Conservation (phyloP, 2,113 vertebrate species). For the Pangasianodon gigas region DNA sequence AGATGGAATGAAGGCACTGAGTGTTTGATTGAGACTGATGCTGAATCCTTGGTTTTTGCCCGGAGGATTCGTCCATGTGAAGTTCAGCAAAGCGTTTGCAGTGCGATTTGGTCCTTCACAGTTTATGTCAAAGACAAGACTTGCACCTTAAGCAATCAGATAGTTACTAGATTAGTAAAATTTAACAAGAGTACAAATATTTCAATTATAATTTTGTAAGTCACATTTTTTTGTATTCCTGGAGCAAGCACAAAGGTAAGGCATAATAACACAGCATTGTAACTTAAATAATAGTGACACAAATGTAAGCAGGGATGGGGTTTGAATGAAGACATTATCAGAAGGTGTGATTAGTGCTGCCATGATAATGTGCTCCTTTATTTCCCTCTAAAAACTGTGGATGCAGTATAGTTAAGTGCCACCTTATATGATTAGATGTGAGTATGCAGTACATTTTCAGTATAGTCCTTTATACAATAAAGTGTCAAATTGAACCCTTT, state of each 20-base stretch:
- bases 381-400: not conserved
- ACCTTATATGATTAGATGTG: not conserved
- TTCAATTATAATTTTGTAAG: no score
- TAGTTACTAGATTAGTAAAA: not conserved
- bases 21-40: not conserved
- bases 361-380: not conserved
- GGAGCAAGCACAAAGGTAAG: not conserved
- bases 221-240: not conserved
- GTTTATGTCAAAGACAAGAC: slow-evolving; percentile 42
- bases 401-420: not conserved
- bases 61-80: slow-evolving; percentile 73
- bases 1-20: rapidly evolving
- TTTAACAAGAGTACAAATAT: not conserved
- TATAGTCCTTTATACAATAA: not conserved
- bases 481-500: not conserved
- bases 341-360: not conserved
- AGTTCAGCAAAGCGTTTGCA: slow-evolving; percentile 63
- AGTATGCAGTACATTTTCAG: not conserved
- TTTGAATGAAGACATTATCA: not conserved
- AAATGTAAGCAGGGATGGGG: not conserved
- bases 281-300: not conserved
- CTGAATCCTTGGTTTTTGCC: slow-evolving; percentile 67
- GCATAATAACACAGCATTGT: not conserved
- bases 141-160: slow-evolving; percentile 58
- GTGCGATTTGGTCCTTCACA: slow-evolving; percentile 66